A percentile compares a stretch with the other conserved stretches of the same genome.
Evolutionary conservation across 64 coral and sea anemone species (phyloP).

Genomic region (Catalaphyllia jardinei): DNA sequence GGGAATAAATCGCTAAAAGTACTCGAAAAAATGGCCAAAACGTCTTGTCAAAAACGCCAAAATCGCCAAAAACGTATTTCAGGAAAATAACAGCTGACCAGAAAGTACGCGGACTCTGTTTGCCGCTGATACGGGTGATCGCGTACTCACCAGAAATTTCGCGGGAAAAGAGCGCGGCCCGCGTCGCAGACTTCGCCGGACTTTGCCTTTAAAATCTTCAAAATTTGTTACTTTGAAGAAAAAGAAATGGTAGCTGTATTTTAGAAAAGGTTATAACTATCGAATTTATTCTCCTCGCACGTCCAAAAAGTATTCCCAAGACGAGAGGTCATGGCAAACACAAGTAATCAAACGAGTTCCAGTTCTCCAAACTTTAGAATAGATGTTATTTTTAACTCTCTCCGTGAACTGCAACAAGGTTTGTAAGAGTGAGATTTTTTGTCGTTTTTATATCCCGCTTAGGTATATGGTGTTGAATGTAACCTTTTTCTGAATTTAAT

Average conservation of each 20-base stretch:
- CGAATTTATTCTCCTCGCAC: not conserved
- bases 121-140: not conserved
- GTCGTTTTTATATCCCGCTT: not conserved
- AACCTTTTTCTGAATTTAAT: not conserved
- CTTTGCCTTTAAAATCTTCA: too few species aligned
- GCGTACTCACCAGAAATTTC: not conserved
- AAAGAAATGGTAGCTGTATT: not conserved
- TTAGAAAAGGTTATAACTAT: not conserved
- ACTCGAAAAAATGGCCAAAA: not conserved
- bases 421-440: not conserved
- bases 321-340: too few species aligned
- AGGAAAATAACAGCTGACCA: not conserved
- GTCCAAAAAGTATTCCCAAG: not conserved
- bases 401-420: conserved; percentile 81
- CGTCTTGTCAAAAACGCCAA: too few species aligned
- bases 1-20: not conserved
- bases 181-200: not conserved
- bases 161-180: conserved; percentile 19
- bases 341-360: conserved; percentile 15
- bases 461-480: not conserved
- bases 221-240: not conserved
- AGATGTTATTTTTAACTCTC: conserved; percentile 77
- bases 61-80: not conserved
- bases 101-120: too few species aligned
- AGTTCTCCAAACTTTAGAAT: conserved; percentile 74